A percentile compares a stretch with the other conserved stretches of the same genome.
phyloP scores from a whole-genome alignment of 2,113 vertebrate species.

The Actinemys pallida region DNA sequence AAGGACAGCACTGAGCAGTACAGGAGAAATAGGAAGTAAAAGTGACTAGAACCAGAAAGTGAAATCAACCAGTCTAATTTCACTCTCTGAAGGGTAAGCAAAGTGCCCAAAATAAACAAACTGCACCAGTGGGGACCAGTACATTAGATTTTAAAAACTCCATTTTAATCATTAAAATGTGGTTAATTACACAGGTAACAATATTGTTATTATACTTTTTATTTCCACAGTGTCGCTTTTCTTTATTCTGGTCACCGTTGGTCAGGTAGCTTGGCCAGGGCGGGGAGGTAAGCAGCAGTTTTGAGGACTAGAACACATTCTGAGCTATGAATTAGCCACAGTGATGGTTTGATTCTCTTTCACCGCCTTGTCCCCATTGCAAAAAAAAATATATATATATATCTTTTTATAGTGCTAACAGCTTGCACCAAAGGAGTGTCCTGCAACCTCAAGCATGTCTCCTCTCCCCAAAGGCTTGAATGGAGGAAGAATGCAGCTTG shows the following conservation, averaged over 20 bases:
- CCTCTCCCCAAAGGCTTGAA: background rate
- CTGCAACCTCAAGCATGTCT: background rate
- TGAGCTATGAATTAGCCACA: conserved; percentile 25
- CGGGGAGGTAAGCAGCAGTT: background rate
- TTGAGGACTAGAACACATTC: background rate
- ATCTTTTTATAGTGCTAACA: background rate
- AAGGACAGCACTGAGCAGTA: background rate
- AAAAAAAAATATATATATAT: background rate
- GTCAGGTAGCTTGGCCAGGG: conserved; percentile 31
- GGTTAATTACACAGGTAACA: conserved; percentile 57
- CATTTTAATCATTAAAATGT: conserved; percentile 64
- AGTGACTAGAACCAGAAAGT: background rate
- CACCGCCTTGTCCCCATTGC: conserved; percentile 10
- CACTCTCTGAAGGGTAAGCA: background rate
- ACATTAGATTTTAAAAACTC: conserved; percentile 45
- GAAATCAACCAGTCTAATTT: background rate
- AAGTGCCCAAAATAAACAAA: background rate
- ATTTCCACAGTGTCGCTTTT: conserved; percentile 65
- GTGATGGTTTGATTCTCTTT: conserved; percentile 9
- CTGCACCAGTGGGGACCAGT: background rate
- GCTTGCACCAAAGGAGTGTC: background rate
- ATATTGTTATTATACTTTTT: conserved; percentile 33
- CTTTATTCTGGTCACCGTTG: conserved; percentile 21
- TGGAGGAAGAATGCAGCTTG: background rate
- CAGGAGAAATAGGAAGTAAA: conserved; percentile 1